Base-by-base conservation (phyloP, 2,113 vertebrate genomes). In the Seriola quinqueradiata region DNA sequence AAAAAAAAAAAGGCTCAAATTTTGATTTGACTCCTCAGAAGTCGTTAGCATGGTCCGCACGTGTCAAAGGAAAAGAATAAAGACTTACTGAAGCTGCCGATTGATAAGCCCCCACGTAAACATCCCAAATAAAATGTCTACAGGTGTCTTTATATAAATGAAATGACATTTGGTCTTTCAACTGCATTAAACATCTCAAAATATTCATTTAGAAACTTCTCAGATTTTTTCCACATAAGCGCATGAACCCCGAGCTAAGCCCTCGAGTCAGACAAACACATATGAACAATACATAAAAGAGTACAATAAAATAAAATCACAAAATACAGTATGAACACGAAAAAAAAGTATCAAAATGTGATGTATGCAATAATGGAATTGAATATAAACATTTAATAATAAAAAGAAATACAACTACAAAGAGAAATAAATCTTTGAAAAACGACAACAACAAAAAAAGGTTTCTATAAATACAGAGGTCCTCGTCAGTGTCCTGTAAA, bases 381-480 rank as follows among this genome's bases (percentile, higher is more conserved):
- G 59, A 90, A 92, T 88, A 87, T 91, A 83, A 91, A 90, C 42
- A 88, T 77, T 69, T 60, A 78, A 90, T 64, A 90, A 55, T 82
- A 82, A 90, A 50, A 86, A 83, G 68, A 79, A 75, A 74, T 36
- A 76, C 23, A 66, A 75, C 81, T 79, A 88, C 38, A 70, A 77
- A 88, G 52, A 90, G 79, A 74, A 88, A 87, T 85, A 19, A 40
- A 17, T 57, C 42, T 79, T 83, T 81, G 59, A 55, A 78, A 79
- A 87, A 82, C 3, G 75, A 78, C 28, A 61, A 54, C 1, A 67
- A 60, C n/a, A 85, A 71, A 81, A 86, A 80, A 82, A 75, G 36
- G 21, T 54, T 71, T 92, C 83, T 91, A 90, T 91, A 94, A 92
- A 94, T 92, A 93, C 82, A 90, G 76, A 79, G 63, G 67, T 86